Conservation (phyloP, 2,797 vertebrate species). For the Salmo trutta region DNA sequence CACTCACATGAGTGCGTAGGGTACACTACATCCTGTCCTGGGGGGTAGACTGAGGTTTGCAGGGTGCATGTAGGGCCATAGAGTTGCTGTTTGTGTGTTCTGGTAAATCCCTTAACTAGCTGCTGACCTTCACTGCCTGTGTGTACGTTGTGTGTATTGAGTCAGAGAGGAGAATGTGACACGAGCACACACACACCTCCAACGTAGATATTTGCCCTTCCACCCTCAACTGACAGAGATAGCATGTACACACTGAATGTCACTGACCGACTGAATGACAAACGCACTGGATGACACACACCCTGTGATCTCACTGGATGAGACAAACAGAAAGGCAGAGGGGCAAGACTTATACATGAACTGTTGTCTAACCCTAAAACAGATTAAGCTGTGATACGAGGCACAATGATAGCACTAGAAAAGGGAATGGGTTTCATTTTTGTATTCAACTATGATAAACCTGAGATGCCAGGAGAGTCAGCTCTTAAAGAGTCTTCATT, state of each 20-base stretch:
- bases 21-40: not conserved
- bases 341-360: constrained; percentile 6
- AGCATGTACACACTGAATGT: too few relatives aligned
- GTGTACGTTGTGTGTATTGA: not conserved
- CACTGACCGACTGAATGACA: not conserved
- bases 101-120: constrained; percentile 1
- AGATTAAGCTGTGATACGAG: constrained; percentile 15
- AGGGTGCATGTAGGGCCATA: not conserved
- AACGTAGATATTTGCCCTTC: too few relatives aligned
- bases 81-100: not conserved
- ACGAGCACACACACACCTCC: not conserved
- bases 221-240: too few relatives aligned
- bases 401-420: constrained; percentile 6
- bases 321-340: constrained; percentile 38
- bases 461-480: not conserved
- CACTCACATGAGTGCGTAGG: not conserved
- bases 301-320: constrained; percentile 11
- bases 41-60: not conserved
- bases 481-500: not conserved
- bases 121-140: not conserved
- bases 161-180: not conserved
- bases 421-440: not conserved
- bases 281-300: not conserved
- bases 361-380: constrained; percentile 4
- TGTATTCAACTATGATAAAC: not conserved